phyloP scores from a whole-genome alignment of 1,140 invertebrate genomes.

The Asobara japonica region DNA sequence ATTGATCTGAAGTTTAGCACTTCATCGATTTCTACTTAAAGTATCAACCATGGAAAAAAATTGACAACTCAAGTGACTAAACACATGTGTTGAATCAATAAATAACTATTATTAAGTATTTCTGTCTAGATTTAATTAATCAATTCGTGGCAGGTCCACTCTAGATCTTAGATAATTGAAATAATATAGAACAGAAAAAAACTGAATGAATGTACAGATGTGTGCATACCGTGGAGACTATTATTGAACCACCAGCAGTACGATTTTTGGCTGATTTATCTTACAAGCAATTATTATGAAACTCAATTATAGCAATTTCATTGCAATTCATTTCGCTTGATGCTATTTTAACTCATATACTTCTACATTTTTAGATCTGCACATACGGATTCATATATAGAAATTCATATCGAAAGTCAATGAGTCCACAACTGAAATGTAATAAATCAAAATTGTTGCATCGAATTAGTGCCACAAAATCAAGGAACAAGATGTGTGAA shows the following conservation, averaged over 20 bases:
- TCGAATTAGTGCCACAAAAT: too few species aligned
- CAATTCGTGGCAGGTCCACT: slow-evolving; percentile 28
- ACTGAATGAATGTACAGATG: slow-evolving; percentile 26
- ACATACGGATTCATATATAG: too few species aligned
- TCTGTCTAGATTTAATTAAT: slow-evolving; percentile 34
- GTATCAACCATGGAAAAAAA: not conserved
- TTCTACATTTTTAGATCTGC: too few species aligned
- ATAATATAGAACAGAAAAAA: slow-evolving; percentile 24
- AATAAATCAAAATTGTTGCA: too few species aligned
- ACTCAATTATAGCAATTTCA: not conserved
- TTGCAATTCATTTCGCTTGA: not conserved
- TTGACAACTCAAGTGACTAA: not conserved
- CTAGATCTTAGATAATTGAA: too few species aligned
- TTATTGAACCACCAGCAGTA: slow-evolving; percentile 58
- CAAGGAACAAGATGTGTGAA: too few species aligned
- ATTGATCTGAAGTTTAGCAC: not conserved
- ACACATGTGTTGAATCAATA: not conserved
- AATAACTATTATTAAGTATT: slow-evolving; percentile 22
- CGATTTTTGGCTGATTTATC: slow-evolving; percentile 30
- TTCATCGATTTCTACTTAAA: not conserved
- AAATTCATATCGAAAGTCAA: too few species aligned
- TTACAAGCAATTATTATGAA: not conserved
- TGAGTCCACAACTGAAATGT: too few species aligned
- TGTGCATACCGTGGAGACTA: slow-evolving; percentile 31
- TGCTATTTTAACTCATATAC: too few species aligned